These are phyloP conservation scores for Abrostola tripartita DNA, from an alignment of 2,888 invertebrate genomes.

Conservation along the genomic window DNA sequence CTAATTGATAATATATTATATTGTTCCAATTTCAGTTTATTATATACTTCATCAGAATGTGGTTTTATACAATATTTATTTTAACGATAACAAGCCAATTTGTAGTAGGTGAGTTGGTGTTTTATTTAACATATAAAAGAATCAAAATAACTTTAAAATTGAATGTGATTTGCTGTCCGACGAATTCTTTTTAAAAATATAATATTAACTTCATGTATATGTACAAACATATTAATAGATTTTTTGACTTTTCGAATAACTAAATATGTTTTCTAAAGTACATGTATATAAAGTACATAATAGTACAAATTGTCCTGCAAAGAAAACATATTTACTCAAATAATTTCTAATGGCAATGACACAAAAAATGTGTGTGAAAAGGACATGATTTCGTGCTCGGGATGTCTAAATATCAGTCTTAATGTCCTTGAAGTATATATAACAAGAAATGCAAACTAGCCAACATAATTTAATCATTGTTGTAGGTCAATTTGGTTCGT, in stretches of 20 bases:
- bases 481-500: conserved; percentile 87
- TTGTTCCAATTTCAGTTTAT: conserved; percentile 42
- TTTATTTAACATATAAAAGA: background rate
- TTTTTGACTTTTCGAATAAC: no score
- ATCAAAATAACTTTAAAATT: background rate
- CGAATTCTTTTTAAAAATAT: no score
- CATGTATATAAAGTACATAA: background rate
- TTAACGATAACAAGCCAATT: conserved; percentile 50
- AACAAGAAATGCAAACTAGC: conserved; percentile 18
- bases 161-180: no score
- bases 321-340: conserved; percentile 1
- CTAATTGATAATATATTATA: conserved; percentile 30
- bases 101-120: conserved; percentile 54
- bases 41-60: conserved; percentile 49
- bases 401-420: conserved; percentile 6
- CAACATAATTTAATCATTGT: conserved; percentile 21
- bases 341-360: conserved; percentile 22
- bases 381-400: conserved; percentile 2
- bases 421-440: conserved; percentile 13
- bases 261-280: background rate
- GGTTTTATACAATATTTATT: conserved; percentile 53
- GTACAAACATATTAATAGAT: no score
- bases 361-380: conserved; percentile 4
- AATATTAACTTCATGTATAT: no score
- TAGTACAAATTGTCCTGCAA: background rate